phyloP scores from a whole-genome alignment of 2,797 vertebrate species.

The Trichosurus vulpecula region DNA sequence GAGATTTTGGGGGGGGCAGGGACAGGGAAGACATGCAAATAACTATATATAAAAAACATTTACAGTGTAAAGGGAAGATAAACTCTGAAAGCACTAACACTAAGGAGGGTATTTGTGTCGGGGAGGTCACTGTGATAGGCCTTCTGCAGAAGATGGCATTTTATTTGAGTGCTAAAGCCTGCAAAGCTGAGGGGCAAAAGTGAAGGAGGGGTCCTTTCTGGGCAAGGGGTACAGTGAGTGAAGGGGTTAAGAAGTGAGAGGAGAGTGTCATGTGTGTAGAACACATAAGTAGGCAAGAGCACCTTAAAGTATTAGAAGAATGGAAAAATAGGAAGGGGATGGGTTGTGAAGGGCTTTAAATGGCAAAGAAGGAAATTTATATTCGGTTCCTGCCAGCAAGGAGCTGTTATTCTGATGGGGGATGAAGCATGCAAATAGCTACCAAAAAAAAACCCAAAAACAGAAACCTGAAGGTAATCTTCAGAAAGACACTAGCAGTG shows the following conservation, averaged over 20 bases:
- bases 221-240: background rate
- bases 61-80: background rate
- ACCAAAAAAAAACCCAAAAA: background rate
- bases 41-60: background rate
- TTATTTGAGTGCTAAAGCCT: background rate
- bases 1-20: background rate
- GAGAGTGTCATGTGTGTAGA: background rate
- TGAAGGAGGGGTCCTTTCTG: background rate
- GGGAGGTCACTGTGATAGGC: background rate
- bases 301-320: background rate
- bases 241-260: background rate
- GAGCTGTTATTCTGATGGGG: background rate
- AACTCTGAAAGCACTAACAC: background rate
- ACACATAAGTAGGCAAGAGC: background rate
- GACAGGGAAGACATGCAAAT: background rate
- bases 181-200: background rate
- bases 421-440: background rate
- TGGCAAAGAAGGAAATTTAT: background rate
- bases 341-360: background rate
- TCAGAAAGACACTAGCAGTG: background rate
- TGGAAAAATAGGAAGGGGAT: background rate
- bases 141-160: background rate
- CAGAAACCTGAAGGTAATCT: background rate
- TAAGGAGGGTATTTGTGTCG: background rate
- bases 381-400: background rate